Conservation (phyloP, 2,888 invertebrate genomes). For the Microctonus brassicae region DNA sequence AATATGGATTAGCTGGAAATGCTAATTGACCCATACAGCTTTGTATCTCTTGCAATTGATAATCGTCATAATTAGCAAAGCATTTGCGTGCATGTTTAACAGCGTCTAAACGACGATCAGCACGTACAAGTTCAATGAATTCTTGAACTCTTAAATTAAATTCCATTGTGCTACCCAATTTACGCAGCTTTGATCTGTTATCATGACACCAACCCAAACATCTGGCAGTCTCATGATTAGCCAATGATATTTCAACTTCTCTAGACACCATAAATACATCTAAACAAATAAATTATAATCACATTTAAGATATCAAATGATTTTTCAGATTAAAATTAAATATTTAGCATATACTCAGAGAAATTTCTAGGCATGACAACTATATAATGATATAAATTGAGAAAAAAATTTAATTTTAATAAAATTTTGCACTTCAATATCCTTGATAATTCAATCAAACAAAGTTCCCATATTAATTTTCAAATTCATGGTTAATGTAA, state of each 20-base stretch:
- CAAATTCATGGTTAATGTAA: too few relatives aligned
- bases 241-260: constrained; percentile 89
- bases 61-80: constrained; percentile 89
- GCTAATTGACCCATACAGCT: constrained; percentile 96
- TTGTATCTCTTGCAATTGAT: constrained; percentile 88
- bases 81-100: constrained; percentile 95
- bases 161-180: constrained; percentile 95
- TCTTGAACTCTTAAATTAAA: constrained; percentile 94
- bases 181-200: constrained; percentile 93
- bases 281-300: too few relatives aligned
- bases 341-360: too few relatives aligned
- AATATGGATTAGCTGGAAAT: constrained; percentile 83
- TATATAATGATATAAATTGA: too few relatives aligned
- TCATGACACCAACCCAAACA: constrained; percentile 97
- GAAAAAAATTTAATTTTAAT: too few relatives aligned
- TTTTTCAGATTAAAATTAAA: neutral
- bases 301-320: neutral
- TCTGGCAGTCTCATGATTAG: constrained; percentile 85
- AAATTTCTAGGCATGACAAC: too few relatives aligned
- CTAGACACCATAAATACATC: constrained; percentile 88
- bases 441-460: too few relatives aligned
- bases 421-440: too few relatives aligned
- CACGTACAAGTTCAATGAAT: constrained; percentile 94
- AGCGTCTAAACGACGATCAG: constrained; percentile 89
- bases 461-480: too few relatives aligned